phyloP scores from a whole-genome alignment of 1,140 invertebrate species.

The Holotrichia oblita region DNA sequence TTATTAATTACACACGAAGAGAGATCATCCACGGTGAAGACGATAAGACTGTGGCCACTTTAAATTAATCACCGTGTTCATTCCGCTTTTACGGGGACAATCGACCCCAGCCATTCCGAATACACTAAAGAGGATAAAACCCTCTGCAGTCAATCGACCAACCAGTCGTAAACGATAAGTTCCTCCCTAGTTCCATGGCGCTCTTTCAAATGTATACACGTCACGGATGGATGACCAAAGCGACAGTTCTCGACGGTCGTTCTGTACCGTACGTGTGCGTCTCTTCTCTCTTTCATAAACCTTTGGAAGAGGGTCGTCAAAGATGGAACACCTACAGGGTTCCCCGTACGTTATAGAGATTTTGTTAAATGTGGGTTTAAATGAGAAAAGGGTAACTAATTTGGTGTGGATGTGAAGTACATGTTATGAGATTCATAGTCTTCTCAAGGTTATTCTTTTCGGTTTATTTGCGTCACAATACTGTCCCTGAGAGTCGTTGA shows the following conservation, averaged over 20 bases:
- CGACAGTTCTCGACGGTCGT: conserved; percentile 15
- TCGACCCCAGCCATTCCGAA: neutral
- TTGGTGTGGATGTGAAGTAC: too few species aligned
- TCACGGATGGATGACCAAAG: conserved; percentile 39
- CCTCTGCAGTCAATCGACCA: conserved; percentile 24
- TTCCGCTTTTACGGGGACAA: neutral
- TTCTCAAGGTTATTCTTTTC: too few species aligned
- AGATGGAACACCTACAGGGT: neutral
- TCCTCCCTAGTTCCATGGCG: neutral
- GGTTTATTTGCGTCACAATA: too few species aligned
- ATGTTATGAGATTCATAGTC: too few species aligned
- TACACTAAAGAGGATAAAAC: conserved; percentile 14
- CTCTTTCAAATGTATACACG: conserved; percentile 28
- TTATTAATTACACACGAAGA: conserved; percentile 8
- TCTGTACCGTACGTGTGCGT: neutral
- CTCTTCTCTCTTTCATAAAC: neutral
- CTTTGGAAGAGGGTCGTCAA: too few species aligned
- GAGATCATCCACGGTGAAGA: neutral
- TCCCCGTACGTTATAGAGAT: neutral
- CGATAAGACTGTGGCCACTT: neutral
- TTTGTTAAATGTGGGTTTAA: too few species aligned
- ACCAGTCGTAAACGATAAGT: conserved; percentile 27
- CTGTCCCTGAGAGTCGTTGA: too few species aligned
- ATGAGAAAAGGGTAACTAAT: too few species aligned
- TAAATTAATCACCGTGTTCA: conserved; percentile 24